A percentile compares a stretch with the other conserved stretches of the same genome.
These are phyloP conservation scores for Toxotes jaculatrix DNA, from an alignment of 2,113 vertebrate genomes.

Conservation along the genomic window DNA sequence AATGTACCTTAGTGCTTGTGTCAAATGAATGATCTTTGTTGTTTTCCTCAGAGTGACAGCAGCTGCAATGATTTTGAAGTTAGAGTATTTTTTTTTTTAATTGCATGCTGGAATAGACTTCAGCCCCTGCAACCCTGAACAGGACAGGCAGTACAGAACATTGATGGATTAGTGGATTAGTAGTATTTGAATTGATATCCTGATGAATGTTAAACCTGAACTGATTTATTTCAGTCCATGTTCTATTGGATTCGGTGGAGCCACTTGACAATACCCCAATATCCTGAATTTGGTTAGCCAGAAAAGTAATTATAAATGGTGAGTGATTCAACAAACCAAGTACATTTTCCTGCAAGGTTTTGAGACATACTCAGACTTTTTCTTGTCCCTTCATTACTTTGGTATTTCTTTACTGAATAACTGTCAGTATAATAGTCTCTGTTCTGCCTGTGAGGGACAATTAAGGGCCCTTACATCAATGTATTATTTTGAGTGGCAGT, in stretches of 20 bases:
- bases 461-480: not conserved
- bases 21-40: constrained; percentile 8
- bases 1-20: not conserved
- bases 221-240: not conserved
- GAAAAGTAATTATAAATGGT: constrained; percentile 17
- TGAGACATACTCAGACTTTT: not conserved
- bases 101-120: not conserved
- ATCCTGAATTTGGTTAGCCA: not conserved
- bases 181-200: not conserved
- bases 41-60: constrained; percentile 15
- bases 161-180: not conserved
- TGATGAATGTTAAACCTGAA: not conserved
- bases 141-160: not conserved
- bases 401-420: not conserved
- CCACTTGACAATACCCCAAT: constrained; percentile 21
- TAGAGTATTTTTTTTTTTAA: constrained; percentile 14
- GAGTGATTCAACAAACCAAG: not conserved
- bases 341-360: not conserved
- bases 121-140: not conserved
- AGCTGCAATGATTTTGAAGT: constrained; percentile 5
- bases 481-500: not conserved
- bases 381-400: not conserved
- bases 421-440: not conserved
- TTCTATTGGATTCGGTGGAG: not conserved
- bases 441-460: not conserved